A percentile compares a stretch with the other conserved stretches of the same genome.
Evolutionary conservation across 2,797 vertebrate species (phyloP).

Genomic region (Gambelia wislizenii): DNA sequence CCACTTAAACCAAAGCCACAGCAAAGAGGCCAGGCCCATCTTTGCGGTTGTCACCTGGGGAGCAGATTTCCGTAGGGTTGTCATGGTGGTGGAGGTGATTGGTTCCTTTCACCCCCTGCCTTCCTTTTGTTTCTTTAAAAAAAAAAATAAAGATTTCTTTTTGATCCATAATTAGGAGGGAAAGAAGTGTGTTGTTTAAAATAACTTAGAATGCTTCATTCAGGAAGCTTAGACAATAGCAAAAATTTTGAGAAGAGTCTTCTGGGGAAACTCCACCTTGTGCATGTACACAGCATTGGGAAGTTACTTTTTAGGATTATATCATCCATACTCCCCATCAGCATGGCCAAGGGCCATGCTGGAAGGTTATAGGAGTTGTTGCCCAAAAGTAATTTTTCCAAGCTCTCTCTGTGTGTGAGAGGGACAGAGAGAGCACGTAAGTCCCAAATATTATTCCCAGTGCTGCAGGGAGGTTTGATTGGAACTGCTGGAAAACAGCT

Average conservation of each 20-base stretch:
- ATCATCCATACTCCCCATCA: too few relatives aligned
- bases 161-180: conserved; percentile 30
- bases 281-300: not conserved
- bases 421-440: not conserved
- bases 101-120: not conserved
- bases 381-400: too few relatives aligned
- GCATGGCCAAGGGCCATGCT: too few relatives aligned
- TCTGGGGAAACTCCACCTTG: conserved; percentile 35
- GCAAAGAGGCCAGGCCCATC: not conserved
- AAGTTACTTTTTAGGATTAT: too few relatives aligned
- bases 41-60: not conserved
- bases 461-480: conserved; percentile 9
- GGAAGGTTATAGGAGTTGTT: too few relatives aligned
- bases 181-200: conserved; percentile 5
- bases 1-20: conserved; percentile 29
- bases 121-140: not conserved
- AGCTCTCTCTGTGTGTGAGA: not conserved
- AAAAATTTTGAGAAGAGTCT: fast-evolving
- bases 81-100: too few relatives aligned
- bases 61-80: not conserved
- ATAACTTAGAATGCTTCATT: not conserved
- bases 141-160: not conserved
- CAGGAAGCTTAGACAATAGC: conserved; percentile 31
- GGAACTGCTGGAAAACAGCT: conserved; percentile 25
- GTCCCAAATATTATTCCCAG: not conserved